phyloP scores from a whole-genome alignment of 1,140 invertebrate species.

The Neelides sp. region DNA sequence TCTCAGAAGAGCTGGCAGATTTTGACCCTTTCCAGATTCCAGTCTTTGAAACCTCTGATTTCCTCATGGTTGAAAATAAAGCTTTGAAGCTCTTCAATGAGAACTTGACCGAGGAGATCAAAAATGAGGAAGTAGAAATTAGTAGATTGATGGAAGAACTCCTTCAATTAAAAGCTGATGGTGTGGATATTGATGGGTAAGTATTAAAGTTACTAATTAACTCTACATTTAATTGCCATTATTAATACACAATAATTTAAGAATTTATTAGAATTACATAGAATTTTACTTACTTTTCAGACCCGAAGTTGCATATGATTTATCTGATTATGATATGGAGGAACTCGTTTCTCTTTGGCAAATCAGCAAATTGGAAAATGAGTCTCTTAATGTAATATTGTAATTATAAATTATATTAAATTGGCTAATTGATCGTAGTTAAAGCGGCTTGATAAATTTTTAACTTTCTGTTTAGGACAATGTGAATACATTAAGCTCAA shows the following conservation, averaged over 20 bases:
- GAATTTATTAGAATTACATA: background rate
- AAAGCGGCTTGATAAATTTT: background rate
- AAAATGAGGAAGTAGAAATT: conserved; percentile 22
- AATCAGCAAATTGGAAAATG: conserved; percentile 23
- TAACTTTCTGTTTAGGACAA: conserved; percentile 21
- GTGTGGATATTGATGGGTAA: conserved; percentile 14
- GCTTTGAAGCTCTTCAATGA: conserved; percentile 23
- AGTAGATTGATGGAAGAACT: conserved; percentile 16
- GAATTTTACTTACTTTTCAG: conserved; percentile 7
- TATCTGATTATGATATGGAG: conserved; percentile 15
- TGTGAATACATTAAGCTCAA: conserved; percentile 16
- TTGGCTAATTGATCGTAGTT: background rate
- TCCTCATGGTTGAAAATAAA: conserved; percentile 26
- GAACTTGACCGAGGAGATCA: conserved; percentile 20
- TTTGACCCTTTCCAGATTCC: conserved; percentile 22
- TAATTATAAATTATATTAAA: background rate
- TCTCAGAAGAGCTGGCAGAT: too few relatives aligned
- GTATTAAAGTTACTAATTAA: too few relatives aligned
- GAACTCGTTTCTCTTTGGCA: conserved; percentile 19
- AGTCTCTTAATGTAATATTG: conserved; percentile 21
- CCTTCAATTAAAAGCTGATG: background rate
- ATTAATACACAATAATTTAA: background rate
- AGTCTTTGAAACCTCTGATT: conserved; percentile 26
- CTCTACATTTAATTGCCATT: background rate
- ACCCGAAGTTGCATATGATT: conserved; percentile 6